Evolutionary conservation across 2,888 invertebrate genomes (phyloP).

Genomic region (Malacosoma neustria): DNA sequence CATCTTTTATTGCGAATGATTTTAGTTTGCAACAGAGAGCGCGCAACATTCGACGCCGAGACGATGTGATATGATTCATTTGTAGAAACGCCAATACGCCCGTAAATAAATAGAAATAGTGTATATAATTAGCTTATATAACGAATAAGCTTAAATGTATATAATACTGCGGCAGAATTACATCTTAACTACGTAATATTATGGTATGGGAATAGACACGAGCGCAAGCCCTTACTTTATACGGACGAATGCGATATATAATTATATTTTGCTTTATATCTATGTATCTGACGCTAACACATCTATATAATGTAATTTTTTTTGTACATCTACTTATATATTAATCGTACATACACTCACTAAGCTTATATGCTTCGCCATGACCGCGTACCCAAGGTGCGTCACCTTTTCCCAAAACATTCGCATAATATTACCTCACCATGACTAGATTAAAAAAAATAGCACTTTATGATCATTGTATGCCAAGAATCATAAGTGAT

Average conservation of each 20-base stretch:
- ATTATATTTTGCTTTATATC: constrained; percentile 73
- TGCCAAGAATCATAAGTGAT: constrained; percentile 23
- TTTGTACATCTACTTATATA: constrained; percentile 75
- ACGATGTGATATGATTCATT: constrained; percentile 70
- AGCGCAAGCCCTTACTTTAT: constrained; percentile 73
- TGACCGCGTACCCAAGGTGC: constrained; percentile 58
- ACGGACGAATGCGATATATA: constrained; percentile 76
- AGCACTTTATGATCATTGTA: constrained; percentile 22
- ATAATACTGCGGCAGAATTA: constrained; percentile 76
- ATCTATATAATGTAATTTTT: constrained; percentile 75
- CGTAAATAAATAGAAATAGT: constrained; percentile 68
- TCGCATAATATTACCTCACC: constrained; percentile 15
- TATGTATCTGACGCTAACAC: constrained; percentile 75
- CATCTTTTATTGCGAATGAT: constrained; percentile 15
- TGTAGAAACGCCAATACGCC: constrained; percentile 64
- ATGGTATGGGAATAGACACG: constrained; percentile 72
- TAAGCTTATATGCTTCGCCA: constrained; percentile 62
- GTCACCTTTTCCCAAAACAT: constrained; percentile 27
- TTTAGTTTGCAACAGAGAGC: constrained; percentile 27
- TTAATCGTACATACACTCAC: constrained; percentile 72
- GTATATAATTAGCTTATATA: constrained; percentile 74
- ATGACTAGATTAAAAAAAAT: constrained; percentile 45
- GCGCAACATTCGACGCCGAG: constrained; percentile 38
- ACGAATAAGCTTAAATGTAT: constrained; percentile 74
- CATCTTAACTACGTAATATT: constrained; percentile 74